Conservation (phyloP, 2,113 vertebrate genomes). For the Periophthalmus modestus region DNA sequence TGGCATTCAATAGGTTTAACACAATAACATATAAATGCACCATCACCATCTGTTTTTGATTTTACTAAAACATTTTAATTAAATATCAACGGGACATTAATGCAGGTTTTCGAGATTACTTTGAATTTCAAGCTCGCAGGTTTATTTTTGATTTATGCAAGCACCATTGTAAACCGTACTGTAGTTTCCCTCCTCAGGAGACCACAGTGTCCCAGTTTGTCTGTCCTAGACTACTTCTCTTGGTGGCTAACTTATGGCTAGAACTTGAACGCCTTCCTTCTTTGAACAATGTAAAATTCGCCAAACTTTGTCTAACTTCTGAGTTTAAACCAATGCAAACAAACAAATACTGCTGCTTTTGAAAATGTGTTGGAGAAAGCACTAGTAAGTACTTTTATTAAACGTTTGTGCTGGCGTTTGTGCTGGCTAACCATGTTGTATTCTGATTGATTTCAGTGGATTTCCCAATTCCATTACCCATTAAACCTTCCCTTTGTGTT, state of each 20-base stretch:
- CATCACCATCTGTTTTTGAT: not conserved
- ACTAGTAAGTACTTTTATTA: no score
- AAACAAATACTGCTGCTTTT: not conserved
- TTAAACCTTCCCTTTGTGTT: not conserved
- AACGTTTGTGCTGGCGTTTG: not conserved
- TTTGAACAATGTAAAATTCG: not conserved
- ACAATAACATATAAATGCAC: not conserved
- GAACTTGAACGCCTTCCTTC: not conserved
- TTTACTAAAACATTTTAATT: not conserved
- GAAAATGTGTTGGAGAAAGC: not conserved
- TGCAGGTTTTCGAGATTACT: not conserved
- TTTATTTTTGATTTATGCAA: not conserved
- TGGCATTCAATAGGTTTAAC: not conserved
- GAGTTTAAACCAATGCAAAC: no score
- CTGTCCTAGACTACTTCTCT: not conserved
- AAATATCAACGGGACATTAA: not conserved
- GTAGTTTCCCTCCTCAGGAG: no score
- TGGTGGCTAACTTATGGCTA: no score
- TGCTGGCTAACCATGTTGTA: not conserved
- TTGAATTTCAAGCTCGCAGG: not conserved
- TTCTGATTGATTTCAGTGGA: not conserved
- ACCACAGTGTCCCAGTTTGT: not conserved
- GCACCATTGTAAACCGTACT: no score
- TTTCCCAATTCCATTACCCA: constrained; percentile 13
- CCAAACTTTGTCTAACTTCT: no score